Percentiles rank a stretch among this genome's conserved stretches.
These are phyloP conservation scores for Caenorhabditis panamensis DNA, from an alignment of 2,888 invertebrate genomes.

Conservation along the genomic window DNA sequence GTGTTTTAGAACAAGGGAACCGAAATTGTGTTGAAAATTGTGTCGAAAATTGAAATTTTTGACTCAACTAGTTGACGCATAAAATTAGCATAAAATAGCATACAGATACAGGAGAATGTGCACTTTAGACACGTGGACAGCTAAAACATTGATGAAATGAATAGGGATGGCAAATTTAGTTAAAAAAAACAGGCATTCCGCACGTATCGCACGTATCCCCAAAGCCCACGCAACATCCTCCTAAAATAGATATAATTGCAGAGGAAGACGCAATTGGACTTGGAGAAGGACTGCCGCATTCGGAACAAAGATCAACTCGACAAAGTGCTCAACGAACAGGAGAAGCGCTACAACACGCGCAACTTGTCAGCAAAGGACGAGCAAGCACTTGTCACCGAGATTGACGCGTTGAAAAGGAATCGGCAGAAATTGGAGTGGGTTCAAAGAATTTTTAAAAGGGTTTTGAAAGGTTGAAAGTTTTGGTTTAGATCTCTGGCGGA, in stretches of 20 bases:
- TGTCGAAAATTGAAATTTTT: too few species aligned
- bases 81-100: neutral
- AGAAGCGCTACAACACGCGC: conserved; percentile 61
- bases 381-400: conserved; percentile 66
- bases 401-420: conserved; percentile 49
- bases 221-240: too few species aligned
- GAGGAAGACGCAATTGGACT: conserved; percentile 57
- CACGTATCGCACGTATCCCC: too few species aligned
- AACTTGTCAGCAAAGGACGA: conserved; percentile 66
- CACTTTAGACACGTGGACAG: conserved; percentile 6
- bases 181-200: too few species aligned
- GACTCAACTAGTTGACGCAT: neutral
- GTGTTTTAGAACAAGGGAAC: too few species aligned
- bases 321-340: conserved; percentile 33
- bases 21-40: too few species aligned
- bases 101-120: neutral
- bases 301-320: conserved; percentile 56
- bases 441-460: neutral
- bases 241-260: conserved; percentile 22
- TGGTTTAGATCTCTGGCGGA: conserved; percentile 46
- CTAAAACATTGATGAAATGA: neutral
- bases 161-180: too few species aligned
- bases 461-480: neutral
- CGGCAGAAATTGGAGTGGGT: conserved; percentile 47
- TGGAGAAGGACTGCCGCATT: conserved; percentile 66